These are phyloP conservation scores for Equus przewalskii DNA, from an alignment of 2,113 vertebrate species.

Conservation along the genomic window DNA sequence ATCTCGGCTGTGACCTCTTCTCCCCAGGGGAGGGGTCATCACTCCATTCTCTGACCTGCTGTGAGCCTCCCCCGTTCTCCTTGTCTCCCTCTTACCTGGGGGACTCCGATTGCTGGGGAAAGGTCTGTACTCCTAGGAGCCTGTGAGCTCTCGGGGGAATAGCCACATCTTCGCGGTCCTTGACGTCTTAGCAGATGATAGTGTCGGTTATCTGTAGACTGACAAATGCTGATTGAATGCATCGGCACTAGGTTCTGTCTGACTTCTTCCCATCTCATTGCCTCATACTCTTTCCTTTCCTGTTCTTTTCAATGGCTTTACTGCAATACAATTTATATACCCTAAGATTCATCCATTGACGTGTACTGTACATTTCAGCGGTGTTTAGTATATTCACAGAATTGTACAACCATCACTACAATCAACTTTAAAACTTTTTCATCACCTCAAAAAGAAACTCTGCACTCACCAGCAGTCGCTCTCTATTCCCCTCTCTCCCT, in stretches of 20 bases:
- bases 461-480: no score
- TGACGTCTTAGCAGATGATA: neutral
- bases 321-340: neutral
- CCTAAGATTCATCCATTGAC: neutral
- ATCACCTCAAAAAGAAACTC: no score
- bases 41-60: neutral
- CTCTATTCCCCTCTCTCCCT: no score
- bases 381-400: neutral
- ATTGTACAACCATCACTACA: no score
- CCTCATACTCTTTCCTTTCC: neutral
- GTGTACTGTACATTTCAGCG: no score
- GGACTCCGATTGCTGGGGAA: no score
- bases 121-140: fast-evolving
- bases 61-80: neutral
- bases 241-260: neutral
- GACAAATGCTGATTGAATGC: neutral
- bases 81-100: neutral
- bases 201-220: fast-evolving
- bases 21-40: neutral
- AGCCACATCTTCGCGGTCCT: no score
- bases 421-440: no score
- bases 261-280: neutral
- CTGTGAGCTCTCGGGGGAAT: neutral
- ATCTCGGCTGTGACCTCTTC: neutral
- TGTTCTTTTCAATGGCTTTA: neutral